Evolutionary conservation across 2,113 vertebrate species (phyloP), one percentile per base, ranked within the genome.

Genomic region (Cynopterus brachyotis): DNA sequence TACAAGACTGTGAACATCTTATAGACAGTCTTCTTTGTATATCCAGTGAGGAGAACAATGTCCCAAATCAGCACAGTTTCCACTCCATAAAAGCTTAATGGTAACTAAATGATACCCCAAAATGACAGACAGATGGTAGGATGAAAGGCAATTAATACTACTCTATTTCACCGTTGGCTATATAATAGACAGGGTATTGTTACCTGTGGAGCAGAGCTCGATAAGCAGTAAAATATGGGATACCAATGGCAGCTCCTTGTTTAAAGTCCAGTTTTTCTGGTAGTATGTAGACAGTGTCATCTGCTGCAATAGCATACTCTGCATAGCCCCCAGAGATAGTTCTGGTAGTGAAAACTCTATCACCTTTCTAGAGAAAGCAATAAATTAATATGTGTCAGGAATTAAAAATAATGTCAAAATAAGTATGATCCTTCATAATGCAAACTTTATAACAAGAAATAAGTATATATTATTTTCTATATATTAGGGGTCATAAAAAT

Each of bases 191-290:
- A 32, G 45, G 57, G 42, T 9, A 13, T 60, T 59, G 98, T 98
- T 99, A 99, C 99, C 99, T 99, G 92, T 99, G 99, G 95, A 99
- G 64, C 40, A 99, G 98, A n/a, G 99, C 99, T n/a, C 99, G 98
- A 89, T 98, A 99, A 3, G 99, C 99, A 9, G 99, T 99, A 98
- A 99, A 99, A 96, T 99, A 99, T 0, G 99, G 99, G 67, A 99
- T 96, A 6, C 99, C 99, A 0, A 99, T 95, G 0, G 99, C 99
- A 1, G 99, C 99, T 47, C 99, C 99, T 97, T 99, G 99, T n/a
- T 92, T 96, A 24, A 98, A 99, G 98, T 99, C 98, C 82, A 99
- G 89, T 0, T 98, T 97, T 8, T 98, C 98, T 0, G 99, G 99
- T 87, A 99, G 98, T 9, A 93, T 97, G 91, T 99, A 98, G n/a